Base-by-base conservation (phyloP, 92 coral and sea anemone species). In the Nematostella vectensis region DNA sequence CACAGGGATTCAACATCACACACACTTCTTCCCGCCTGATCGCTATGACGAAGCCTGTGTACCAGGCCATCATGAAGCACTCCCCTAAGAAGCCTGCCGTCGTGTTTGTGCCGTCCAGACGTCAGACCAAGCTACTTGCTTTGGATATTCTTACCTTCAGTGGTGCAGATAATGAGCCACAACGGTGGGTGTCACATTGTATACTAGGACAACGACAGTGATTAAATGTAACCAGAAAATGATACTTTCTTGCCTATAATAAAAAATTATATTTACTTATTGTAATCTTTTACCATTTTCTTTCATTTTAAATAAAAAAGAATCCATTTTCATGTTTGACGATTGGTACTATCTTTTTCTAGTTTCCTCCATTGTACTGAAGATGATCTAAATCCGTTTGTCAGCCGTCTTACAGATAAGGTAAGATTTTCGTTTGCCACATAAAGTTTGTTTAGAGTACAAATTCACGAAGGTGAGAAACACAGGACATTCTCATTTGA, bases 281-380 rank as follows among this genome's bases (percentile, higher is more conserved):
- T n/a, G n/a, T n/a, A n/a, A n/a, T n/a, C n/a, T n/a, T n/a, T n/a
- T n/a, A n/a, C n/a, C n/a, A n/a, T n/a, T n/a, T 25, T 1, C 27
- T n/a, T 3, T 29, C 16, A 20, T 27, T 22, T 25, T 12, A 12
- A 25, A 39, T n/a, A n/a, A n/a, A n/a, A n/a, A n/a, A n/a, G n/a
- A n/a, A n/a, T n/a, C n/a, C n/a, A n/a, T n/a, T n/a, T n/a, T n/a
- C n/a, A n/a, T n/a, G n/a, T n/a, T n/a, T n/a, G n/a, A n/a, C n/a
- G n/a, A n/a, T n/a, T n/a, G n/a, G n/a, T n/a, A n/a, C n/a, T n/a
- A n/a, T n/a, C n/a, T n/a, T n/a, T n/a, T n/a, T n/a, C 1, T 47
- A 89, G 98, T 66, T 91, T 91, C 59, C 67, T 91, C 18, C 98
- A 91, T 29, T 91, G 98, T 50, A 91, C 95, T 3, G 98, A 91